Conservation (phyloP, 1,140 invertebrate species). For the Triops longicaudatus region DNA sequence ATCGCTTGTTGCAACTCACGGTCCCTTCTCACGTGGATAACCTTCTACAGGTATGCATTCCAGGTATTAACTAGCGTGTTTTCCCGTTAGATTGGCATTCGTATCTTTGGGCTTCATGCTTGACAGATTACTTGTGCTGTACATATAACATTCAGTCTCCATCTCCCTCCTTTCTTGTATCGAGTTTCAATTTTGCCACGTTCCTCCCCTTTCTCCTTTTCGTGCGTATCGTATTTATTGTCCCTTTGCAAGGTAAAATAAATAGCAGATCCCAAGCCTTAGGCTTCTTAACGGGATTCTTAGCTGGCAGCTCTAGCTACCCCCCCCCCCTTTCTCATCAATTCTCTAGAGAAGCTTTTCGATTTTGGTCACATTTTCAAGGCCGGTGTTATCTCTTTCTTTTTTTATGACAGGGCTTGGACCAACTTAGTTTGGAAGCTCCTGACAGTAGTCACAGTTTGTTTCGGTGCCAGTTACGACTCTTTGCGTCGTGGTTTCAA, state of each 20-base stretch:
- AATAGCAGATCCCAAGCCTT: background rate
- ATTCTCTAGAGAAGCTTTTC: background rate
- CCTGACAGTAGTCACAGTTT: background rate
- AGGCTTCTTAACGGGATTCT: background rate
- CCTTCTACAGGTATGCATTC: background rate
- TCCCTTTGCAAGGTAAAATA: background rate
- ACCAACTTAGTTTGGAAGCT: slow-evolving; percentile 8
- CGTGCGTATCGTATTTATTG: background rate
- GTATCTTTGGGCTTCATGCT: background rate
- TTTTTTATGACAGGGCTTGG: background rate
- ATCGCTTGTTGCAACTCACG: background rate
- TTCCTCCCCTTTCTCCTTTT: background rate
- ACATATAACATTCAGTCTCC: background rate
- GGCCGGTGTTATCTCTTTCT: background rate
- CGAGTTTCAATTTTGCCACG: background rate
- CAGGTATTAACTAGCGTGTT: background rate
- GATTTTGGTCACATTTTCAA: background rate
- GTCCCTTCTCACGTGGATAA: background rate
- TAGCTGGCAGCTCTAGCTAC: background rate
- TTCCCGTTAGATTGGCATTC: background rate
- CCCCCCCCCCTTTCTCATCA: background rate
- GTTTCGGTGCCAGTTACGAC: background rate
- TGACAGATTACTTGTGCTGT: background rate
- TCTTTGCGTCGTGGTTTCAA: background rate
- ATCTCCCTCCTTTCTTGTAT: background rate